Evolutionary conservation across 92 coral and sea anemone species (phyloP).

Genomic region (Meandrina meandrites): DNA sequence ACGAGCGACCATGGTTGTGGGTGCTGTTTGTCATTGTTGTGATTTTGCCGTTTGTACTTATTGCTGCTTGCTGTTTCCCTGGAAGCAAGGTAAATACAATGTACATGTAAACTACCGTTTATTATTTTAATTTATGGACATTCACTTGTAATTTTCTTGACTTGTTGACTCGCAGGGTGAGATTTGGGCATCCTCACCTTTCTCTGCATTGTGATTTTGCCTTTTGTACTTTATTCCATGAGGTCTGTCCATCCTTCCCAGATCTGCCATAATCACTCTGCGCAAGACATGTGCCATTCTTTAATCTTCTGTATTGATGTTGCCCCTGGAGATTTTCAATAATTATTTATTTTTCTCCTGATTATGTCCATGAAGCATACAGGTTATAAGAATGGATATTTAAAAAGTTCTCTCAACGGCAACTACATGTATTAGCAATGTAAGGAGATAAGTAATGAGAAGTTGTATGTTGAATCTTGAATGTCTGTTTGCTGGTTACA

Average conservation of each 20-base stretch:
- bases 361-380: no score
- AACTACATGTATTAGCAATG: no score
- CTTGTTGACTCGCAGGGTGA: no score
- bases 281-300: no score
- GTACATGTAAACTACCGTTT: no score
- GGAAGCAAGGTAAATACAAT: constrained; percentile 85
- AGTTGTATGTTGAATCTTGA: background rate
- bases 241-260: no score
- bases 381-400: no score
- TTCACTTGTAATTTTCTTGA: background rate
- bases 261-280: no score
- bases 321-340: no score
- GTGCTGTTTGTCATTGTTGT: constrained; percentile 93
- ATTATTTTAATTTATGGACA: background rate
- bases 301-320: no score
- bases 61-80: constrained; percentile 98
- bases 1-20: constrained; percentile 99
- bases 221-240: background rate
- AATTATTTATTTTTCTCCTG: no score
- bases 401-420: no score
- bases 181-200: background rate
- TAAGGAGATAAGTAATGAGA: background rate
- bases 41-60: constrained; percentile 93
- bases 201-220: background rate
- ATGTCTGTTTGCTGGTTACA: constrained; percentile 17